Percentiles rank a stretch among this genome's conserved stretches.
Conservation (phyloP, 2,113 vertebrate genomes). For the Platichthys stellatus region DNA sequence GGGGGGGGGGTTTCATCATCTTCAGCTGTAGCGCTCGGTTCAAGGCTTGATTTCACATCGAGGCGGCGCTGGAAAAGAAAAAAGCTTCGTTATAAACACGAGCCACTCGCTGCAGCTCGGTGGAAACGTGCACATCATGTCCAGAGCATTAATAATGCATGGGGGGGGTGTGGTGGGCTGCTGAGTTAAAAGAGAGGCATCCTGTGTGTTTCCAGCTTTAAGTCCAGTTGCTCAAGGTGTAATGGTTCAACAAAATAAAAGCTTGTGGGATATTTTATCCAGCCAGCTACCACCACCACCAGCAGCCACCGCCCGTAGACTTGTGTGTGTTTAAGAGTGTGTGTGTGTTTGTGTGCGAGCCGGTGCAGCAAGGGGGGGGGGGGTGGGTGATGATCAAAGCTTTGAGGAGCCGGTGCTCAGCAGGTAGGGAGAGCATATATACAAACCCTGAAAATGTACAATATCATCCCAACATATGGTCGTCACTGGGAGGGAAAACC, state of each 20-base stretch:
- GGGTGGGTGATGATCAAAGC: conserved; percentile 58
- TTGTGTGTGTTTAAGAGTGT: conserved; percentile 14
- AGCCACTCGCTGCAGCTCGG: background rate
- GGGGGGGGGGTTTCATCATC: conserved; percentile 27
- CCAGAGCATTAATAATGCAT: conserved; percentile 18
- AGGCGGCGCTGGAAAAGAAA: background rate
- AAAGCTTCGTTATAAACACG: conserved; percentile 30
- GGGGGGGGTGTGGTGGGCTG: background rate
- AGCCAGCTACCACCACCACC: background rate
- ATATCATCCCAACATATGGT: conserved; percentile 60
- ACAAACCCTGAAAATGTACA: conserved; percentile 51
- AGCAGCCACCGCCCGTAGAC: conserved; percentile 21
- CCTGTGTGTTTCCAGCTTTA: conserved; percentile 7
- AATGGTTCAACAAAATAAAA: conserved; percentile 40
- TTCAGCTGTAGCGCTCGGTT: background rate
- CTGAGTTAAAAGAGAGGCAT: conserved; percentile 15
- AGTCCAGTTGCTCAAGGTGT: conserved; percentile 26
- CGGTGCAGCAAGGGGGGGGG: background rate
- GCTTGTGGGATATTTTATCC: conserved; percentile 19
- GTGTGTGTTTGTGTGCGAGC: background rate
- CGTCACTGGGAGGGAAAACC: conserved; percentile 35
- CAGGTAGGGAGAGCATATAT: conserved; percentile 50
- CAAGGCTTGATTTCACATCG: too few relatives aligned
- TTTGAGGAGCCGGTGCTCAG: conserved; percentile 62
- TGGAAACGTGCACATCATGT: background rate